Evolutionary conservation across 1,140 invertebrate genomes (phyloP).

Genomic region (Drosophila kepulauana): DNA sequence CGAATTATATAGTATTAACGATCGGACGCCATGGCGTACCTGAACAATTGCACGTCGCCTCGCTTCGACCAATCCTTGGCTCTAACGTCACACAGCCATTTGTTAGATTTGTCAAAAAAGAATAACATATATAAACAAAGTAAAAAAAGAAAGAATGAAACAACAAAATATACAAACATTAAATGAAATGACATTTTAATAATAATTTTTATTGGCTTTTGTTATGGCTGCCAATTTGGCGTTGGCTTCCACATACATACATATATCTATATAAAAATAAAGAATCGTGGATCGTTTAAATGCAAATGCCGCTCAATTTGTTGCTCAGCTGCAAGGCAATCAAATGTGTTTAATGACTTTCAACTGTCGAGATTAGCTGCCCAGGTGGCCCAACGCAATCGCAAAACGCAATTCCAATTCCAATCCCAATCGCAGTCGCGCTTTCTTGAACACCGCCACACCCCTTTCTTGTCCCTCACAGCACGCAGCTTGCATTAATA

Average conservation of each 20-base stretch:
- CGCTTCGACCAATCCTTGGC: constrained; percentile 44
- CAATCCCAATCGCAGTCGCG: not conserved
- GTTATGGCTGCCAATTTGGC: constrained; percentile 32
- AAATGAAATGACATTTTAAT: constrained; percentile 53
- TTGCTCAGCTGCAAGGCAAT: constrained; percentile 37
- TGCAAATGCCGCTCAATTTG: constrained; percentile 55
- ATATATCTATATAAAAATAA: constrained; percentile 14
- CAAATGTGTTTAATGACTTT: constrained; percentile 70
- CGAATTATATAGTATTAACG: not conserved
- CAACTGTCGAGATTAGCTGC: constrained; percentile 13
- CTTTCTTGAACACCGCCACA: not conserved
- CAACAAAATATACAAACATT: constrained; percentile 16
- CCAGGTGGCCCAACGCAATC: constrained; percentile 9
- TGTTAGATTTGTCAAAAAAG: constrained; percentile 9
- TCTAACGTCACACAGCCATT: constrained; percentile 44
- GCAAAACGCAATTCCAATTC: not conserved
- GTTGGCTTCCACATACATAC: not conserved
- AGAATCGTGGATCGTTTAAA: constrained; percentile 64
- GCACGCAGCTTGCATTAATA: constrained; percentile 72
- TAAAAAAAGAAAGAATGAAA: not conserved
- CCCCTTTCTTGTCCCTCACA: not conserved
- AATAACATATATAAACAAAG: not conserved
- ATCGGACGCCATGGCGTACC: constrained; percentile 54
- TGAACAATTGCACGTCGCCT: constrained; percentile 70
- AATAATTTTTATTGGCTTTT: constrained; percentile 17